Conservation (phyloP, 2,888 invertebrate genomes). For the Miltochrista miniata region DNA sequence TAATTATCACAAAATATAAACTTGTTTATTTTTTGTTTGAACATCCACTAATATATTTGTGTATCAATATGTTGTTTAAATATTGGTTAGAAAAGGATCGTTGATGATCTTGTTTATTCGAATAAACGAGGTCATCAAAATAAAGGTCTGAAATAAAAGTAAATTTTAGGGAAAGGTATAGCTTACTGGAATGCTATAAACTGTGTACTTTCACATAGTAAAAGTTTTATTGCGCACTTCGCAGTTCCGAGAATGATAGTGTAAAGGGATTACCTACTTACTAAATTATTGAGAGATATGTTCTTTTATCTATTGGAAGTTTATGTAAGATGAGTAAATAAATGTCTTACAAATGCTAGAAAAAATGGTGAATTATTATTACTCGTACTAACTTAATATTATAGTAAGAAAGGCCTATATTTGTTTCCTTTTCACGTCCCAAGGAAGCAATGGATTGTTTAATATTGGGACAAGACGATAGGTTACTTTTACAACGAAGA, state of each 20-base stretch:
- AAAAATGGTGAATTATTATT: too few relatives aligned
- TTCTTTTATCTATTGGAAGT: background rate
- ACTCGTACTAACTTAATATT: too few relatives aligned
- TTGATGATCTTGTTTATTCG: background rate
- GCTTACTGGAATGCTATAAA: slow-evolving; percentile 6
- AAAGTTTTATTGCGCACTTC: slow-evolving; percentile 12
- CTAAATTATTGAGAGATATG: slow-evolving; percentile 8
- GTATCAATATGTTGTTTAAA: too few relatives aligned
- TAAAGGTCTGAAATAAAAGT: slow-evolving; percentile 2
- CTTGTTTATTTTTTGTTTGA: too few relatives aligned
- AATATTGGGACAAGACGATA: too few relatives aligned
- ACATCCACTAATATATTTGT: too few relatives aligned
- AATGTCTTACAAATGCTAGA: background rate
- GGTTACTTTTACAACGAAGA: too few relatives aligned
- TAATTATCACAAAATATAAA: too few relatives aligned
- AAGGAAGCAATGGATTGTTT: too few relatives aligned
- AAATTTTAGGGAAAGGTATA: slow-evolving; percentile 1
- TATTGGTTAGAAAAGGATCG: too few relatives aligned
- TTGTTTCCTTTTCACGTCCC: too few relatives aligned
- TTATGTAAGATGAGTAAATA: background rate
- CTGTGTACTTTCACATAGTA: slow-evolving; percentile 12
- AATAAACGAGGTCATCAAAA: background rate
- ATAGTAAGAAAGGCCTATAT: too few relatives aligned
- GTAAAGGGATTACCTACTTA: slow-evolving; percentile 9
- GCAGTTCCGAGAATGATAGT: slow-evolving; percentile 8